A percentile compares a stretch with the other conserved stretches of the same genome.
Evolutionary conservation across 2,113 vertebrate species (phyloP).

Genomic region (Labeo catla): DNA sequence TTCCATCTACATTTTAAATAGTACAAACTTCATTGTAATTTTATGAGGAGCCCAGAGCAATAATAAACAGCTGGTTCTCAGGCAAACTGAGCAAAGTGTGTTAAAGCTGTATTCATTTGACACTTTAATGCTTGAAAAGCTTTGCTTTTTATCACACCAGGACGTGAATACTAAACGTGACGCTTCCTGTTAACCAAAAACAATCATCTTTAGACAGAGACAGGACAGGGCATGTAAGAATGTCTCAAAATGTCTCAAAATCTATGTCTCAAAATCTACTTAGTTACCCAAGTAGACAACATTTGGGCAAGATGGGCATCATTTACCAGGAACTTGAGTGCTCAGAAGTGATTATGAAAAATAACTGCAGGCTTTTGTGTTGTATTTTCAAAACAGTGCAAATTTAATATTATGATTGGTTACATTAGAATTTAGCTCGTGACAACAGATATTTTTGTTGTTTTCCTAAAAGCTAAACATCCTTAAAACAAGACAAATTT

Average conservation of each 20-base stretch:
- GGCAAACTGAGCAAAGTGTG: conserved; percentile 1
- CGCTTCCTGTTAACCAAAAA: neutral
- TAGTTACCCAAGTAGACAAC: neutral
- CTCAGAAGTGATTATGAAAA: neutral
- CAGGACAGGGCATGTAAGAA: neutral
- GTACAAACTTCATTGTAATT: neutral
- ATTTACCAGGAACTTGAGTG: neutral
- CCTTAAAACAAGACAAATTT: neutral
- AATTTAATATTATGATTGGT: neutral
- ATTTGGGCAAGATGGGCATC: neutral
- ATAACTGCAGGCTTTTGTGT: neutral
- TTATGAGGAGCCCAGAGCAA: conserved; percentile 34
- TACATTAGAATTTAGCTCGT: neutral
- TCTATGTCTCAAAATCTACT: neutral
- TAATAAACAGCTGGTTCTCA: neutral
- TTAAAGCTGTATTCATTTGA: conserved; percentile 15
- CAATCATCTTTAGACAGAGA: neutral
- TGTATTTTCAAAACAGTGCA: neutral
- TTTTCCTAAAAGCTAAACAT: neutral
- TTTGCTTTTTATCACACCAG: neutral
- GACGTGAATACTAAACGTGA: neutral
- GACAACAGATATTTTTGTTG: neutral
- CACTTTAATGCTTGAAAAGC: neutral
- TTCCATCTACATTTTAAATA: conserved; percentile 29
- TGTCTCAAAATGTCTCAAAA: neutral